Evolutionary conservation across 2,888 invertebrate genomes (phyloP).

Genomic region (Nesidiocoris tenuis): DNA sequence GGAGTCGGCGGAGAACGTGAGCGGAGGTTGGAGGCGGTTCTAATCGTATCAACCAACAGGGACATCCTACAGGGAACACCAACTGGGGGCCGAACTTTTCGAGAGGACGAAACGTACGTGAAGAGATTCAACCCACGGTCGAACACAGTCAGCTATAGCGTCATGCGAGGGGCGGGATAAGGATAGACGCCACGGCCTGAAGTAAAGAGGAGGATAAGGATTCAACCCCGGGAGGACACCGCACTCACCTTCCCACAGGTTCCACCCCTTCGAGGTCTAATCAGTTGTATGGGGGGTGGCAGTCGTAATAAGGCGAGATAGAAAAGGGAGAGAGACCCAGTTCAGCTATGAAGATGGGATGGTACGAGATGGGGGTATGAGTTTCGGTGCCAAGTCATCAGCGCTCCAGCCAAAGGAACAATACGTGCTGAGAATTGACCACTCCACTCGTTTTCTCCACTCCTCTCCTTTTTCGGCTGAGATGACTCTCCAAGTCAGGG

Average conservation of each 20-base stretch:
- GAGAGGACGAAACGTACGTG: neutral
- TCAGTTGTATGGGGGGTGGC: constrained; percentile 6
- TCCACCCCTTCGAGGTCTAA: neutral
- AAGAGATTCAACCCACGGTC: neutral
- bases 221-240: neutral
- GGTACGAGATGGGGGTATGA: neutral
- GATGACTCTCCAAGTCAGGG: neutral
- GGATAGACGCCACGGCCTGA: neutral
- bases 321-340: neutral
- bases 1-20: neutral
- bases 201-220: too few relatives aligned
- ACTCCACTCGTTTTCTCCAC: neutral
- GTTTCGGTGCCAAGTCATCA: constrained; percentile 41
- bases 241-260: neutral
- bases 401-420: constrained; percentile 41
- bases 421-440: constrained; percentile 43
- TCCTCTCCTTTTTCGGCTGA: neutral
- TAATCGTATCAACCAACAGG: neutral
- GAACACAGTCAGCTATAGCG: neutral
- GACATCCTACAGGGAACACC: too few relatives aligned
- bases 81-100: neutral
- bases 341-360: neutral
- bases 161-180: neutral
- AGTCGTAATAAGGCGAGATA: neutral
- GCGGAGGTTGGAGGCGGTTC: neutral